Evolutionary conservation across 1,140 invertebrate species (phyloP).

Genomic region (Plodia interpunctella): DNA sequence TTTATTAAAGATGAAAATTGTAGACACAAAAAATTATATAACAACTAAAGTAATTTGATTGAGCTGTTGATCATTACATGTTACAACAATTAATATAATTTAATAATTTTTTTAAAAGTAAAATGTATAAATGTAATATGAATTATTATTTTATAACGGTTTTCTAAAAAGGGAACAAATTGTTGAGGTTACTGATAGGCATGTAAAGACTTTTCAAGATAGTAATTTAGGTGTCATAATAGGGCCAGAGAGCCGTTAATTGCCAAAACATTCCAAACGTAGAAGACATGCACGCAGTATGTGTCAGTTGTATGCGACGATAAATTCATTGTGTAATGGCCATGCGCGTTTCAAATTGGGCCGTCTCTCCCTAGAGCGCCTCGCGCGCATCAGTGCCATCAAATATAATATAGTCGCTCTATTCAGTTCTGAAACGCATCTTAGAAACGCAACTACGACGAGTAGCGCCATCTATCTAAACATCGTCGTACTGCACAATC

Average conservation of each 20-base stretch:
- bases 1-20: no score
- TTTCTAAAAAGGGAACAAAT: no score
- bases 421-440: slow-evolving; percentile 56
- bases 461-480: slow-evolving; percentile 34
- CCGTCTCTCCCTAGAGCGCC: slow-evolving; percentile 67
- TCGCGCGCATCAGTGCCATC: slow-evolving; percentile 54
- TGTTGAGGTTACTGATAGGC: no score
- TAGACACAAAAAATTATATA: no score
- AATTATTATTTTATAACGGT: no score
- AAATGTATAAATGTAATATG: no score
- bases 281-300: slow-evolving; percentile 65
- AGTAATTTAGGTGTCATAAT: background rate
- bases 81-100: no score
- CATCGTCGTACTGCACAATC: slow-evolving; percentile 20
- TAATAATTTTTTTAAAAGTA: no score
- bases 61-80: no score
- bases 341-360: slow-evolving; percentile 58
- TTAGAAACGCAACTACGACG: slow-evolving; percentile 22
- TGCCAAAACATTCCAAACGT: slow-evolving; percentile 46
- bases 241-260: slow-evolving; percentile 38
- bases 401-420: slow-evolving; percentile 55
- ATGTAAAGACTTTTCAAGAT: background rate
- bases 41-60: no score
- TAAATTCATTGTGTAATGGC: slow-evolving; percentile 74
- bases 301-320: slow-evolving; percentile 65